Evolutionary conservation across 1,140 invertebrate genomes (phyloP).

Genomic region (Stegodyphus mimosarum): DNA sequence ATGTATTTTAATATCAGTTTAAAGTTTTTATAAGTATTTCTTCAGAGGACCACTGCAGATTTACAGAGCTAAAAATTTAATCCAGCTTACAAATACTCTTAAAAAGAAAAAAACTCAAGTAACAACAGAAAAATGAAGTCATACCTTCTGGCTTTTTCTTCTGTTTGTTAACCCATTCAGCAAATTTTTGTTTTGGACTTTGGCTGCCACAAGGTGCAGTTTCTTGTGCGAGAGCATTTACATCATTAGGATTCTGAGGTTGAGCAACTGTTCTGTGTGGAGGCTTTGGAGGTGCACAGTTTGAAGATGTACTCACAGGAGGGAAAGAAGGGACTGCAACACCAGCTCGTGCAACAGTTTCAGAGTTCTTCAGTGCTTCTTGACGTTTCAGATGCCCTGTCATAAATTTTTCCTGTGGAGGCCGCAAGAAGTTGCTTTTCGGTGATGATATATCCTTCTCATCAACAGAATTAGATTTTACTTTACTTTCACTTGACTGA

Average conservation of each 20-base stretch:
- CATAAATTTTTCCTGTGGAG: conserved; percentile 46
- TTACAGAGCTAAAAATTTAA: too few relatives aligned
- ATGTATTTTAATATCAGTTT: too few relatives aligned
- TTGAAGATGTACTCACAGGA: not conserved
- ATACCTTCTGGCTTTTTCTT: conserved; percentile 53
- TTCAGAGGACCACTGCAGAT: too few relatives aligned
- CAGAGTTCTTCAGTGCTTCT: conserved; percentile 45
- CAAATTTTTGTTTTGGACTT: conserved; percentile 44
- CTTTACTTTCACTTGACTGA: not conserved
- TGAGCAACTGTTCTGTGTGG: conserved; percentile 8
- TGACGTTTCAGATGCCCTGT: conserved; percentile 27
- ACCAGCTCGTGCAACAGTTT: conserved; percentile 45
- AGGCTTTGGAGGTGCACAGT: conserved; percentile 13
- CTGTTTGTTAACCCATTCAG: conserved; percentile 50
- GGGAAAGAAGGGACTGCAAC: conserved; percentile 12
- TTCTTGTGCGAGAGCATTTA: conserved; percentile 5
- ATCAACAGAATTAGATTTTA: not conserved
- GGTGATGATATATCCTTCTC: not conserved
- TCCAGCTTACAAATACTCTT: not conserved
- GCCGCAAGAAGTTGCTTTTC: conserved; percentile 21
- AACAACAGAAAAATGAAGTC: not conserved
- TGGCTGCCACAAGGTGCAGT: conserved; percentile 35
- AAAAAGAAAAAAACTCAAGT: not conserved
- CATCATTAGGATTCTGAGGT: conserved; percentile 1
- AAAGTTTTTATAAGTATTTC: too few relatives aligned